Evolutionary conservation across 1,140 invertebrate genomes (phyloP), one percentile per base, ranked within the genome.

Genomic region (Muscidifurax raptorellus): DNA sequence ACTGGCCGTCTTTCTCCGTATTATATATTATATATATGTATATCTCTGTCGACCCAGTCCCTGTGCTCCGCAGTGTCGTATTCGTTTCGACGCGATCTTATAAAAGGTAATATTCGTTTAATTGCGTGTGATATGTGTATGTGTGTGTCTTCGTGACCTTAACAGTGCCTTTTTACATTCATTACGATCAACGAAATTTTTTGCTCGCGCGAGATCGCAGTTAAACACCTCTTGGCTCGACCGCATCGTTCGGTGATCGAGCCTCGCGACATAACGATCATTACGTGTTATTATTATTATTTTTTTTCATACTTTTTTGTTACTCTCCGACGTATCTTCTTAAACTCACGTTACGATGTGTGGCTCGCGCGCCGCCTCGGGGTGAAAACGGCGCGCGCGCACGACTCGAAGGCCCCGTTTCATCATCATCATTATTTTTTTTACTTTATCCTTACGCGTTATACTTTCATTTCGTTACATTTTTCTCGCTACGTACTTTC

Each of bases 101-200:
- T 69, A 78, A 83, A 83, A 83, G 82, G 75, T 83, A 78, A 83
- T 83, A 83, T 84, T 84, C 76, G 67, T 74, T 79, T 80, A 84
- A 80, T 80, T 81, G 83, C 79, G 72, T 85, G 83, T 84, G 52
- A 79, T 84, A 75, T 84, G 64, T 80, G 66, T 47, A 22, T 80
- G 82, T 84, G 80, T 85, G 80, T 86, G 80, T 83, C 69, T 85
- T 90, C 87, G 89, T 88, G 88, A 90, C 86, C 86, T 89, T 90
- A 90, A 90, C 89, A 90, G 89, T 90, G 89, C 89, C 88, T 89
- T 89, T 89, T 89, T 90, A 90, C 88, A 90, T 86, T 85, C 67
- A 78, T 82, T 78, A 72, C 47, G 84, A 82, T 59, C 64, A 72
- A 78, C 84, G 84, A 82, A 77, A 83, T 47, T 80, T 86, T 81